Evolutionary conservation across 2,888 invertebrate species (phyloP).

Genomic region (Leucophenga montana): DNA sequence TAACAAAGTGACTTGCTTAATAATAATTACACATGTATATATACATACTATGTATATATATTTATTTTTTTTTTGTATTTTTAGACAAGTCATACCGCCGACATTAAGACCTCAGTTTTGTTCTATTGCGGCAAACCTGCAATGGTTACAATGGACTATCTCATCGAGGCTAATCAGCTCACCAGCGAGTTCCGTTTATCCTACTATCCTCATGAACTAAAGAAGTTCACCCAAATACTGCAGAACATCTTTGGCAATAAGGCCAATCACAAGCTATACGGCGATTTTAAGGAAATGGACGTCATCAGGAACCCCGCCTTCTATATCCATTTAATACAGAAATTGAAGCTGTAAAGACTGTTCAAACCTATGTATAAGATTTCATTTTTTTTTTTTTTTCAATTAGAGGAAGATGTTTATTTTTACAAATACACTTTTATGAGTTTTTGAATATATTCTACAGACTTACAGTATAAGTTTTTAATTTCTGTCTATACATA

Average conservation of each 20-base stretch:
- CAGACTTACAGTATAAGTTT: background rate
- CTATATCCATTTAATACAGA: slow-evolving; percentile 88
- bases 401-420: slow-evolving; percentile 29
- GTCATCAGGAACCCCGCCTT: slow-evolving; percentile 82
- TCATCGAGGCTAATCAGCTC: slow-evolving; percentile 77
- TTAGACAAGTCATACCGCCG: slow-evolving; percentile 86
- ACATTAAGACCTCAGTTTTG: slow-evolving; percentile 89
- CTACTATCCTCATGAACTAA: slow-evolving; percentile 88
- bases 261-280: slow-evolving; percentile 82
- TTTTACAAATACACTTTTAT: background rate
- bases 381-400: background rate
- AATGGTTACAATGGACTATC: slow-evolving; percentile 87
- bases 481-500: background rate
- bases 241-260: slow-evolving; percentile 80
- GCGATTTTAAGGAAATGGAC: slow-evolving; percentile 84
- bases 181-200: slow-evolving; percentile 87
- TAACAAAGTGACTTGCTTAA: background rate
- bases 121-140: slow-evolving; percentile 84
- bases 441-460: slow-evolving; percentile 33
- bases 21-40: too few species aligned
- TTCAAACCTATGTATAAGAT: background rate
- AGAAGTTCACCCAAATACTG: slow-evolving; percentile 82
- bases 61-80: slow-evolving; percentile 49
- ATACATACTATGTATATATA: background rate
- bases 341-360: slow-evolving; percentile 64